Conservation (phyloP, 2,797 vertebrate species). For the Halcyon smyrnensis region DNA sequence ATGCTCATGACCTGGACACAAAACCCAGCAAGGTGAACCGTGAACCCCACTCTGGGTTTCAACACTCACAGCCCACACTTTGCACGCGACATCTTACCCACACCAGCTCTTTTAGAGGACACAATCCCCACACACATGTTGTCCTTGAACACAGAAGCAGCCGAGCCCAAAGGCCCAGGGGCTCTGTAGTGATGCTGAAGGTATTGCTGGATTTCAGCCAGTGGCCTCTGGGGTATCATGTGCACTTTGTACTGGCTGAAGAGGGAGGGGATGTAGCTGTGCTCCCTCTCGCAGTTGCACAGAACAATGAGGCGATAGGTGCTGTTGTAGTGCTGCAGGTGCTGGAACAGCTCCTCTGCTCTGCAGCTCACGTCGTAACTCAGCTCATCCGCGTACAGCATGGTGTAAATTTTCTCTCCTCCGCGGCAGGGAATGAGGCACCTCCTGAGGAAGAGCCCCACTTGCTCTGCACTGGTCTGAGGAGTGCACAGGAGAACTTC, state of each 20-base stretch:
- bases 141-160: slow-evolving; percentile 86
- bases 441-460: slow-evolving; percentile 89
- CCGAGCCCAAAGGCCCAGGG: slow-evolving; percentile 68
- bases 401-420: slow-evolving; percentile 85
- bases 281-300: slow-evolving; percentile 89
- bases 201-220: slow-evolving; percentile 82
- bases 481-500: slow-evolving; percentile 93
- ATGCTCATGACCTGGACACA: not conserved
- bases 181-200: slow-evolving; percentile 86
- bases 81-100: slow-evolving; percentile 78
- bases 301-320: slow-evolving; percentile 86
- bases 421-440: slow-evolving; percentile 81
- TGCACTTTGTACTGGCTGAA: slow-evolving; percentile 91
- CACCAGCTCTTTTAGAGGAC: slow-evolving; percentile 89
- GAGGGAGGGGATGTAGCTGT: slow-evolving; percentile 90
- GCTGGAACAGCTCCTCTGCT: slow-evolving; percentile 87
- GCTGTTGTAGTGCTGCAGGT: slow-evolving; percentile 74
- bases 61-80: not conserved
- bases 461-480: slow-evolving; percentile 87
- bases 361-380: slow-evolving; percentile 89
- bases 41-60: not conserved
- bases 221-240: slow-evolving; percentile 82
- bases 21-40: not conserved
- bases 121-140: slow-evolving; percentile 86
- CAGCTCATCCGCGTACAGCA: slow-evolving; percentile 90